Percentiles rank a stretch among this genome's conserved stretches.
Evolutionary conservation across 2,797 vertebrate species (phyloP).

Genomic region (Labroides dimidiatus): DNA sequence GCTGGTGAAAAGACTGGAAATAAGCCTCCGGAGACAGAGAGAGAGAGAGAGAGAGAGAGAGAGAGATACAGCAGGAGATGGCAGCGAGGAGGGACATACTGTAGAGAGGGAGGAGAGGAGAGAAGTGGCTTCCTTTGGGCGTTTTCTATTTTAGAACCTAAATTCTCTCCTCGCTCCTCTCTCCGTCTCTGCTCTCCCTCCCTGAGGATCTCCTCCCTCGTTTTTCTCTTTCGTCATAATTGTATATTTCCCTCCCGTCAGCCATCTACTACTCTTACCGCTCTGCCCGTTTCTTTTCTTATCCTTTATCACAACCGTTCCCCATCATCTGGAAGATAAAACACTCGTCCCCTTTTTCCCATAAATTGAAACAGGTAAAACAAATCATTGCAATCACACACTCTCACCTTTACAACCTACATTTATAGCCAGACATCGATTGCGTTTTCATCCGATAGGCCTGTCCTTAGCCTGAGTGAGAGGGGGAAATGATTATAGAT

Average conservation of each 20-base stretch:
- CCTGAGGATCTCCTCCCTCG: conserved; percentile 2
- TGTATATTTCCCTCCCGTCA: conserved; percentile 12
- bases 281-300: conserved; percentile 27
- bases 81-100: conserved; percentile 3
- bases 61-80: conserved; percentile 39
- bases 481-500: conserved; percentile 72
- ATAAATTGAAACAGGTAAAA: conserved; percentile 62
- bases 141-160: conserved; percentile 1
- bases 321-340: conserved; percentile 53
- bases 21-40: conserved; percentile 55
- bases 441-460: conserved; percentile 61
- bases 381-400: conserved; percentile 68
- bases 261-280: conserved; percentile 29
- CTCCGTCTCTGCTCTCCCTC: neutral
- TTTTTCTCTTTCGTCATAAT: conserved; percentile 32
- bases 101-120: neutral
- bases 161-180: neutral
- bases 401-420: conserved; percentile 63
- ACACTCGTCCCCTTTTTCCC: conserved; percentile 55
- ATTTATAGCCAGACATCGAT: conserved; percentile 63
- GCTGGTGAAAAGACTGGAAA: conserved; percentile 74
- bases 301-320: conserved; percentile 54
- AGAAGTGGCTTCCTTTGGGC: conserved; percentile 2
- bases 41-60: conserved; percentile 46
- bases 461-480: conserved; percentile 52